Percentiles rank a stretch among this genome's conserved stretches.
phyloP scores from a whole-genome alignment of 2,888 invertebrate species.

The Agrenia bidenticulata region DNA sequence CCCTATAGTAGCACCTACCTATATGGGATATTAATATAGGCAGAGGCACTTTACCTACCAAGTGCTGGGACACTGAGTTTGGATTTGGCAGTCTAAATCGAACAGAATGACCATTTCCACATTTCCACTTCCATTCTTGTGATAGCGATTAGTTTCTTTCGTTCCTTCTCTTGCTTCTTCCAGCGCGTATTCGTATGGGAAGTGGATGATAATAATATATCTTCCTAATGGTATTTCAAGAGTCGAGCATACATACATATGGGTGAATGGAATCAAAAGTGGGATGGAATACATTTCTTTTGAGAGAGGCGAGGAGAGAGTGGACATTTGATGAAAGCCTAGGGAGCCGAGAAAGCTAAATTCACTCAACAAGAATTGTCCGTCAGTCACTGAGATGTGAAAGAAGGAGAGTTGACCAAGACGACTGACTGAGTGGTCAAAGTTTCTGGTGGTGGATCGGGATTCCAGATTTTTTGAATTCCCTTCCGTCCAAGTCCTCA shows the following conservation, averaged over 20 bases:
- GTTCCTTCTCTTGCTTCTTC: neutral
- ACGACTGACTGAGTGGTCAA: constrained; percentile 2
- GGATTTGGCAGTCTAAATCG: neutral
- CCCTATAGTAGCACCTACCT: neutral
- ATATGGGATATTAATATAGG: no score
- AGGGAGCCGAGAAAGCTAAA: constrained; percentile 12
- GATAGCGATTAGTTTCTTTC: neutral
- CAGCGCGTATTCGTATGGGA: neutral
- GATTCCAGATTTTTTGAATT: no score
- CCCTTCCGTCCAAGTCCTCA: no score
- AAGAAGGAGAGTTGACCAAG: constrained; percentile 7
- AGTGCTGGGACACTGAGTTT: neutral
- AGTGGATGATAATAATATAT: neutral
- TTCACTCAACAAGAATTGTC: constrained; percentile 8
- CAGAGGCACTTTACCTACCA: no score
- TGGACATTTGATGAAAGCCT: constrained; percentile 15
- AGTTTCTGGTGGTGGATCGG: no score
- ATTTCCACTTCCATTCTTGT: neutral
- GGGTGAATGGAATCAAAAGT: constrained; percentile 7
- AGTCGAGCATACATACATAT: neutral
- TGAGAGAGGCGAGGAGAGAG: constrained; percentile 8
- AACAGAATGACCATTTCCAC: constrained; percentile 2
- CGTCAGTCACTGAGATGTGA: constrained; percentile 4
- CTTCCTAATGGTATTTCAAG: constrained; percentile 14
- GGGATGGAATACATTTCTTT: constrained; percentile 21